Base-by-base conservation (phyloP, 2,113 vertebrate species). In the Pseudopodoces humilis region DNA sequence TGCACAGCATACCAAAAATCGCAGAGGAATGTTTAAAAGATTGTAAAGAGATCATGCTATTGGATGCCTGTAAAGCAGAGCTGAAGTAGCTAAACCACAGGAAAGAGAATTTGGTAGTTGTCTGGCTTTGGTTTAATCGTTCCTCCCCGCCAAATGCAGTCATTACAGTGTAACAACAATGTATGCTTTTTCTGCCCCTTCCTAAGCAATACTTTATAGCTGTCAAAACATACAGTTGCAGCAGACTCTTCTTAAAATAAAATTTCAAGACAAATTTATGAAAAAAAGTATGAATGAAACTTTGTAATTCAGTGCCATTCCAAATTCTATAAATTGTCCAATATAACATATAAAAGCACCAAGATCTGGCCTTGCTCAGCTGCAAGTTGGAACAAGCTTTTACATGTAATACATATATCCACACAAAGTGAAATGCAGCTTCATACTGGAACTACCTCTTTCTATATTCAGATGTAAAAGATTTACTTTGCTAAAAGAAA, bases 1-100 rank as follows among this genome's bases (percentile, higher is more conserved):
- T 63, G 72, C 91, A 70, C 93, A 52, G 94, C 97, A 97, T 97
- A 98, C 96, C 97, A 97, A 97, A 98, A 98, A 94, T 95, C 95
- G 95, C 95, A 93, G 67, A 92, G 95, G 86, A 93, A 84, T 50
- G 52, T 94, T 94, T 90, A 67, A 92, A 76, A 67, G 63, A 83
- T 83, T 86, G 80, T 75, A 68, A 87, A 90, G 77, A 90, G 75
- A 71, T 52, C 62, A 41, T 35, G 59, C 47, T 71, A 81, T 72
- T 78, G 81, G 39, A 92, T 86, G 94, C 49, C 30, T 64, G 80
- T 53, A 92, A 96, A 95, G 78, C 75, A 77, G 47, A 92, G 65
- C 77, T 91, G 44, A 87, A 94, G 79, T 18, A 88, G 83, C 63
- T 76, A 93, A 96, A 79, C 37, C 92, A 88, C 60, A 94, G 93